Evolutionary conservation across 2,113 vertebrate species (phyloP).

Genomic region (Catharus minimus): DNA sequence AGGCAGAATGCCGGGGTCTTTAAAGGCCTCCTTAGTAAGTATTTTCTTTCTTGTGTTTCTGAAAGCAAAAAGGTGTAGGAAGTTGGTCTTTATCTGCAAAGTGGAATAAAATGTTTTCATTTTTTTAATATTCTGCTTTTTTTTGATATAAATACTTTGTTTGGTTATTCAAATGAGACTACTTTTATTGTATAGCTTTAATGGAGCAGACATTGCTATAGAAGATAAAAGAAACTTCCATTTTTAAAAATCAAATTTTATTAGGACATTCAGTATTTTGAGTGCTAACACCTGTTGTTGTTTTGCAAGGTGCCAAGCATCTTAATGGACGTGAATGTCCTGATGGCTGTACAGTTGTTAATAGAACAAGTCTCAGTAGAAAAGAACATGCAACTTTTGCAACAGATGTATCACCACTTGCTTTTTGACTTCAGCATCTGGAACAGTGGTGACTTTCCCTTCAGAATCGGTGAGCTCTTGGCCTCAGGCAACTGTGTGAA

Average conservation of each 20-base stretch:
- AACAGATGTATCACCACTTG: slow-evolving; percentile 91
- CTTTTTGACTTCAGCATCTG: slow-evolving; percentile 97
- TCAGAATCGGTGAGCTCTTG: slow-evolving; percentile 86
- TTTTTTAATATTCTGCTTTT: neutral
- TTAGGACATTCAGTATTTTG: neutral
- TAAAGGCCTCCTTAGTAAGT: neutral
- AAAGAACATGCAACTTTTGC: slow-evolving; percentile 88
- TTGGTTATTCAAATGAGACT: neutral
- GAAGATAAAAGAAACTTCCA: neutral
- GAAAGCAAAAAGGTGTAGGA: neutral
- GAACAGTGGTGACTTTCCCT: slow-evolving; percentile 95
- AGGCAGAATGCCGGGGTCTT: neutral
- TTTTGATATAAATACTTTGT: neutral
- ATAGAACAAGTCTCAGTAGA: slow-evolving; percentile 91
- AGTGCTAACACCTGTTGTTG: neutral
- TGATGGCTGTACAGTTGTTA: slow-evolving; percentile 90
- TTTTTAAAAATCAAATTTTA: neutral
- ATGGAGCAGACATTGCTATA: neutral
- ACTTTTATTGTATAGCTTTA: neutral
- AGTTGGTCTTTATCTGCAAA: neutral
- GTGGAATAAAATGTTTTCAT: rapidly evolving
- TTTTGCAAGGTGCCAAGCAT: slow-evolving; percentile 81
- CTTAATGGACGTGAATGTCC: slow-evolving; percentile 91
- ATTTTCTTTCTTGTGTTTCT: neutral
- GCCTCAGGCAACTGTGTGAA: neutral